These are phyloP conservation scores for Pangasius macronema DNA, from an alignment of 2,797 vertebrate species.

Conservation along the genomic window DNA sequence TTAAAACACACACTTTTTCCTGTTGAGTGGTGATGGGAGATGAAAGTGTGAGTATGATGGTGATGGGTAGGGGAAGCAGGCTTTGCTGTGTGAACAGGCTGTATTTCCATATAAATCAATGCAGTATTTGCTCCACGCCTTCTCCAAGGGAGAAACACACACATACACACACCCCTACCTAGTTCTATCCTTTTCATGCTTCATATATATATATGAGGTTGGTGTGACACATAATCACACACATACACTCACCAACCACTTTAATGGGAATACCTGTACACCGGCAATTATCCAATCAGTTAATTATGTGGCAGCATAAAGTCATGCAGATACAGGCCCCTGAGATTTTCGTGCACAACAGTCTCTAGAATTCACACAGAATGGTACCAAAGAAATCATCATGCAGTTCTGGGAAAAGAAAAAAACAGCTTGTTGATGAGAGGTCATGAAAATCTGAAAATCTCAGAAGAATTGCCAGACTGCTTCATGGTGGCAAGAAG, in stretches of 20 bases:
- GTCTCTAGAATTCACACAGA: neutral
- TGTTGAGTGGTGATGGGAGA: constrained; percentile 26
- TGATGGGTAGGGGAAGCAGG: constrained; percentile 65
- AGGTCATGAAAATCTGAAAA: neutral
- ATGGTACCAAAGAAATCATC: neutral
- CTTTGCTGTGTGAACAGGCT: constrained; percentile 71
- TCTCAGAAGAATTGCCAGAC: neutral
- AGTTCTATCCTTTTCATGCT: constrained; percentile 50
- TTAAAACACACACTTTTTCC: constrained; percentile 29
- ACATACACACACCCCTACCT: constrained; percentile 28
- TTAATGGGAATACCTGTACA: neutral
- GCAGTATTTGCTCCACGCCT: constrained; percentile 64
- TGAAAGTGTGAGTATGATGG: constrained; percentile 29
- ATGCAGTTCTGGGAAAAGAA: neutral
- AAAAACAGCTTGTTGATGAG: neutral
- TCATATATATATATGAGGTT: neutral
- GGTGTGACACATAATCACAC: constrained; percentile 18
- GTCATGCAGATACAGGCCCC: neutral
- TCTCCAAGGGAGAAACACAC: constrained; percentile 65
- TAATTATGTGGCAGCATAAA: neutral
- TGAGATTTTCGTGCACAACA: neutral
- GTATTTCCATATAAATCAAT: constrained; percentile 79
- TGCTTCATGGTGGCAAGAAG: neutral
- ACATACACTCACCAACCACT: constrained; percentile 24
- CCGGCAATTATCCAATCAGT: neutral